Evolutionary conservation across 2,797 vertebrate genomes (phyloP).

Genomic region (Percopsis omiscomaycus): DNA sequence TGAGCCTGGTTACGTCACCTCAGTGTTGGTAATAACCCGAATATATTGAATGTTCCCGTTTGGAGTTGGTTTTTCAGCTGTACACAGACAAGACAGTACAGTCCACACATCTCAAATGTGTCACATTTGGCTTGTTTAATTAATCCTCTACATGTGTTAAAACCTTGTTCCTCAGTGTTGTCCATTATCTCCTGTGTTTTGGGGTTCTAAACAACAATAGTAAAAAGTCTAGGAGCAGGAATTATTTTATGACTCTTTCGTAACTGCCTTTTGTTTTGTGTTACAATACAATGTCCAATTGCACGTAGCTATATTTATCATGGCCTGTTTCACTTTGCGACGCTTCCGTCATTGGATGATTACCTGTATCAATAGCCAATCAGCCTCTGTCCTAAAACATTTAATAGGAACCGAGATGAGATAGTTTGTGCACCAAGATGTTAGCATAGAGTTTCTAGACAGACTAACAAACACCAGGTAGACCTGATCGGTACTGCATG

Average conservation of each 20-base stretch:
- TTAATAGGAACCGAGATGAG: too few relatives aligned
- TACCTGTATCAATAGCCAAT: too few relatives aligned
- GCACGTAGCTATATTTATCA: neutral
- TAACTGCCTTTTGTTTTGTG: conserved; percentile 7
- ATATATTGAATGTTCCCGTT: neutral
- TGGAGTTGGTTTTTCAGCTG: conserved; percentile 4
- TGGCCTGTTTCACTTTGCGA: too few relatives aligned
- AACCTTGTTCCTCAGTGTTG: conserved; percentile 1
- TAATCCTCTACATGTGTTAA: too few relatives aligned
- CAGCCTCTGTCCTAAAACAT: too few relatives aligned
- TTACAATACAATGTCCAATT: too few relatives aligned
- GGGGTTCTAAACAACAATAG: neutral
- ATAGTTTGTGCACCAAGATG: too few relatives aligned
- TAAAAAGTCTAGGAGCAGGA: neutral
- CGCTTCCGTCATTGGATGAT: too few relatives aligned
- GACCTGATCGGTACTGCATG: too few relatives aligned
- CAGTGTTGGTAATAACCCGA: neutral
- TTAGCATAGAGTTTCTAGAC: too few relatives aligned
- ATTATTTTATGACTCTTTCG: neutral
- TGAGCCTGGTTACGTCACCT: conserved; percentile 21
- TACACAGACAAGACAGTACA: neutral
- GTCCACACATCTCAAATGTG: neutral
- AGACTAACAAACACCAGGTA: too few relatives aligned
- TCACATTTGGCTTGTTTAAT: too few relatives aligned
- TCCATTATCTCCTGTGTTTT: neutral